These are phyloP conservation scores for Phalacrocorax carbo DNA, from an alignment of 2,113 vertebrate species.

Conservation along the genomic window DNA sequence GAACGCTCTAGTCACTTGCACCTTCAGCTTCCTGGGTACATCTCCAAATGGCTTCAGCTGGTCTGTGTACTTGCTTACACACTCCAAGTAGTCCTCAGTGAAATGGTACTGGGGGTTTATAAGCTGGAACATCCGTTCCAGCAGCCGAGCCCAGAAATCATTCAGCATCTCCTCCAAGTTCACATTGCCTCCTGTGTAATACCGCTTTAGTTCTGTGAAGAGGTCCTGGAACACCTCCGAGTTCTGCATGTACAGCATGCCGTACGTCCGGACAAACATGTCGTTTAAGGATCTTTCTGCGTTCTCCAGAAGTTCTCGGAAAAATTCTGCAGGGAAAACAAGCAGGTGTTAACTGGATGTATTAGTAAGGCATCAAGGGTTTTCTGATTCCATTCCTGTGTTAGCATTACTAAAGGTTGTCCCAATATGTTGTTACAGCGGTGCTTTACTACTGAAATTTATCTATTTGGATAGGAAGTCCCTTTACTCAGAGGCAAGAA, in stretches of 20 bases:
- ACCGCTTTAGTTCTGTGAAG: slow-evolving; percentile 92
- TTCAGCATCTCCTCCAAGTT: slow-evolving; percentile 96
- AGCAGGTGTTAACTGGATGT: background rate
- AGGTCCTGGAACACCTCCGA: slow-evolving; percentile 95
- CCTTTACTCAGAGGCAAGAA: background rate
- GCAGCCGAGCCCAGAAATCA: slow-evolving; percentile 93
- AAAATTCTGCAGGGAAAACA: slow-evolving; percentile 84
- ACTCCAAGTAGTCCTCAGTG: slow-evolving; percentile 91
- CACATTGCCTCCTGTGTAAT: slow-evolving; percentile 94
- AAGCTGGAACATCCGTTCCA: slow-evolving; percentile 95
- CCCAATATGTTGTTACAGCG: background rate
- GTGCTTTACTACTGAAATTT: background rate
- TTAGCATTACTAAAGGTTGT: background rate
- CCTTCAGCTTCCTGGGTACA: slow-evolving; percentile 91
- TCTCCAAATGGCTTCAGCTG: slow-evolving; percentile 96
- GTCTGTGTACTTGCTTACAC: slow-evolving; percentile 94
- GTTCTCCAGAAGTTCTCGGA: slow-evolving; percentile 94
- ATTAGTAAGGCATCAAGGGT: accelerated
- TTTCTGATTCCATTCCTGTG: background rate
- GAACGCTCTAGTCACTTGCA: slow-evolving; percentile 93
- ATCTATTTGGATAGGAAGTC: background rate
- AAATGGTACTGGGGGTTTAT: slow-evolving; percentile 96
- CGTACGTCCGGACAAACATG: slow-evolving; percentile 91
- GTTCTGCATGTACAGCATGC: slow-evolving; percentile 94
- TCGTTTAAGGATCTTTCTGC: slow-evolving; percentile 91